These are phyloP conservation scores for Embidobia sp. DNA, from an alignment of 2,888 invertebrate species.

Conservation along the genomic window DNA sequence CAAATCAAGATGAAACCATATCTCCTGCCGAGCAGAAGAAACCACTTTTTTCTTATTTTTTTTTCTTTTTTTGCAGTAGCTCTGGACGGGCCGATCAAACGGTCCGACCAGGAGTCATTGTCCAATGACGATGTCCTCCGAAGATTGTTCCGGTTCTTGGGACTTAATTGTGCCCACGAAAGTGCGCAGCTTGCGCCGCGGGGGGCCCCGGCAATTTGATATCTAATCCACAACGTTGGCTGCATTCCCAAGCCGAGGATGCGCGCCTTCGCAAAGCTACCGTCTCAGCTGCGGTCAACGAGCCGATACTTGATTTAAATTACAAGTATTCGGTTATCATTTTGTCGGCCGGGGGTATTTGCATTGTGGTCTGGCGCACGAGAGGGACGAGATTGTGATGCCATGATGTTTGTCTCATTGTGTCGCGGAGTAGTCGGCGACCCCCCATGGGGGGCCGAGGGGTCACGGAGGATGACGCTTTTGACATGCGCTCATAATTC, in stretches of 20 bases:
- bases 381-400: constrained; percentile 26
- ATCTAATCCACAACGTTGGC: constrained; percentile 19
- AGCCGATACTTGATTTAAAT: constrained; percentile 44
- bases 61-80: too few relatives aligned
- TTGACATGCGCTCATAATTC: constrained; percentile 47
- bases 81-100: constrained; percentile 31
- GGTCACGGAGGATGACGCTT: constrained; percentile 27
- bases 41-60: constrained; percentile 49
- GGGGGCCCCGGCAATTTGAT: constrained; percentile 14
- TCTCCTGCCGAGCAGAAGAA: constrained; percentile 54
- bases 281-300: constrained; percentile 20
- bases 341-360: constrained; percentile 14
- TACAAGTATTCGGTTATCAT: constrained; percentile 50
- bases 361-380: constrained; percentile 41
- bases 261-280: constrained; percentile 13
- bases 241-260: constrained; percentile 20
- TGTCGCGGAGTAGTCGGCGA: constrained; percentile 26
- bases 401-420: constrained; percentile 37
- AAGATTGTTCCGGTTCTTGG: constrained; percentile 38
- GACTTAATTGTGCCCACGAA: constrained; percentile 32
- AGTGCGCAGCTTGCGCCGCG: background rate
- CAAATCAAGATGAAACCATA: constrained; percentile 50
- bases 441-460: background rate
- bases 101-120: constrained; percentile 39
- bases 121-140: constrained; percentile 26